Evolutionary conservation across 2,888 invertebrate species (phyloP).

Genomic region (Macrosoma leucophasiata): DNA sequence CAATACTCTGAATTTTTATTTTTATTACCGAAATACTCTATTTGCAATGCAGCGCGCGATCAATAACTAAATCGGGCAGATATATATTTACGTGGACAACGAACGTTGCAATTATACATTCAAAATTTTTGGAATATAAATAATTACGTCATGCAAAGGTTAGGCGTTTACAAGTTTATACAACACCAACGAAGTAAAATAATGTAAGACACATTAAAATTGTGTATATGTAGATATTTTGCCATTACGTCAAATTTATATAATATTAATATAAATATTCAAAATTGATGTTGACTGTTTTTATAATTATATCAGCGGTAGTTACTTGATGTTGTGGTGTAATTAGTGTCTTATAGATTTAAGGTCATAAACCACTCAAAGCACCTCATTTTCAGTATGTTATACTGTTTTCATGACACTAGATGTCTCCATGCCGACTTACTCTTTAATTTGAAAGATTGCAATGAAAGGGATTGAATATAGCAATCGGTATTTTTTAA

Average conservation of each 20-base stretch:
- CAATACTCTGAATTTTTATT: conserved; percentile 73
- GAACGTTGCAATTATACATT: conserved; percentile 17
- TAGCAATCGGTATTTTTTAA: conserved; percentile 20
- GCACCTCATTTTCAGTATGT: no score
- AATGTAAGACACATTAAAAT: conserved; percentile 43
- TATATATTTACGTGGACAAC: conserved; percentile 12
- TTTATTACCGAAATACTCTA: conserved; percentile 67
- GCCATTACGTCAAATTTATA: conserved; percentile 69
- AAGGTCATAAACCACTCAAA: conserved; percentile 59
- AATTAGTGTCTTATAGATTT: conserved; percentile 73
- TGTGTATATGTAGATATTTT: conserved; percentile 73
- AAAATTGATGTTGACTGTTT: conserved; percentile 77
- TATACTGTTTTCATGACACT: no score
- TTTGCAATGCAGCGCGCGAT: conserved; percentile 35
- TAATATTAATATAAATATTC: conserved; percentile 67
- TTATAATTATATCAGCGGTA: conserved; percentile 74
- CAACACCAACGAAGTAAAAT: conserved; percentile 49
- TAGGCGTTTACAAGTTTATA: conserved; percentile 41
- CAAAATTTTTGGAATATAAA: no score
- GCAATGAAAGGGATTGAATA: conserved; percentile 16
- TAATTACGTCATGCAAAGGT: no score
- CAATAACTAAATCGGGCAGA: conserved; percentile 40
- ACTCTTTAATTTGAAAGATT: no score
- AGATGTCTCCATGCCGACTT: no score
- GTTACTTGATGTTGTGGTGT: conserved; percentile 77